Conservation (phyloP, 2,888 invertebrate genomes). For the Lottia scabra region DNA sequence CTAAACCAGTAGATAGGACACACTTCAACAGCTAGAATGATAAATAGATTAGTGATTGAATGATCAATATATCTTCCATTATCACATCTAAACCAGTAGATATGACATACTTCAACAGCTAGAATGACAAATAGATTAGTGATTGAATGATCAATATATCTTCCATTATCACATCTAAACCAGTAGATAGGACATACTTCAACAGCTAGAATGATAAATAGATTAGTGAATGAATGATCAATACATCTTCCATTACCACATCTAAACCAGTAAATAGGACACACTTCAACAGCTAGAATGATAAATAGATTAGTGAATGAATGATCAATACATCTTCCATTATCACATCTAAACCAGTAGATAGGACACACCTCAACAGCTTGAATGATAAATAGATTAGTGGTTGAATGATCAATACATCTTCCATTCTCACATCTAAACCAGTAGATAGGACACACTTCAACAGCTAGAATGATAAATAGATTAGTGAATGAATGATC, state of each 20-base stretch:
- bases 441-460: neutral
- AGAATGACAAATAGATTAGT: neutral
- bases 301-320: neutral
- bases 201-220: neutral
- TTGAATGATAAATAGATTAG: neutral
- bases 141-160: neutral
- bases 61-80: neutral
- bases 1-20: neutral
- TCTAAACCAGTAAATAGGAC: neutral
- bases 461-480: neutral
- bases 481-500: neutral
- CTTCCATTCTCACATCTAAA: neutral
- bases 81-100: neutral
- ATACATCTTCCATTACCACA: slow-evolving; percentile 1
- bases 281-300: neutral
- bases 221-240: neutral
- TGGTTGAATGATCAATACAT: neutral
- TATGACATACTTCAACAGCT: neutral
- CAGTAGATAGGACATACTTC: neutral
- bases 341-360: neutral
- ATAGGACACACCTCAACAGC: neutral
- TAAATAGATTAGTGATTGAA: neutral
- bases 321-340: neutral
- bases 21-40: neutral
- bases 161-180: neutral